Evolutionary conservation across 35 echinoderm and acorn worm species (phyloP).

Genomic region (Hemicentrotus pulcherrimus): DNA sequence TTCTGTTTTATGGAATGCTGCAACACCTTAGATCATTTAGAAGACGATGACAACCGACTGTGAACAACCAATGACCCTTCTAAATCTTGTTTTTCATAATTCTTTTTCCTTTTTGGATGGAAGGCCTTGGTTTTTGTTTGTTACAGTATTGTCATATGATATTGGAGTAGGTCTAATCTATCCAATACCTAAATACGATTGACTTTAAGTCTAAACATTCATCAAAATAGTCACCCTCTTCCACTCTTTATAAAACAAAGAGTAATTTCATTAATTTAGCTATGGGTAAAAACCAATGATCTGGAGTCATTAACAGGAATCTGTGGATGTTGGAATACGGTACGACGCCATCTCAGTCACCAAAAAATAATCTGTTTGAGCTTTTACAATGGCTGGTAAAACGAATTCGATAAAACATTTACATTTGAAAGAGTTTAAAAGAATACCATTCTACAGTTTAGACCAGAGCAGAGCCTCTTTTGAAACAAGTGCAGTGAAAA

Average conservation of each 20-base stretch:
- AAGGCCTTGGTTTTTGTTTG: no score
- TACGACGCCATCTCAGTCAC: background rate
- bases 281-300: background rate
- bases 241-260: no score
- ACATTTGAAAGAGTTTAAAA: background rate
- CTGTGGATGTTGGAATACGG: background rate
- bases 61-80: no score
- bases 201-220: background rate
- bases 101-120: no score
- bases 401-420: background rate
- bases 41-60: background rate
- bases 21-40: background rate
- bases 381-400: background rate
- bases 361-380: background rate
- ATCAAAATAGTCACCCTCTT: background rate
- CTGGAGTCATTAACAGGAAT: background rate
- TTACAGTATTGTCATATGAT: no score
- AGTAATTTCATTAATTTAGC: no score
- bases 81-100: no score
- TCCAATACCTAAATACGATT: background rate
- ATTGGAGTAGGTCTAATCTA: background rate
- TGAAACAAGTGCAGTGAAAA: background rate
- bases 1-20: conserved; percentile 2
- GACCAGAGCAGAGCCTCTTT: background rate
- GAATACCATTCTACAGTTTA: background rate